phyloP scores from a whole-genome alignment of 1,140 invertebrate species.

The Dreissena polymorpha region DNA sequence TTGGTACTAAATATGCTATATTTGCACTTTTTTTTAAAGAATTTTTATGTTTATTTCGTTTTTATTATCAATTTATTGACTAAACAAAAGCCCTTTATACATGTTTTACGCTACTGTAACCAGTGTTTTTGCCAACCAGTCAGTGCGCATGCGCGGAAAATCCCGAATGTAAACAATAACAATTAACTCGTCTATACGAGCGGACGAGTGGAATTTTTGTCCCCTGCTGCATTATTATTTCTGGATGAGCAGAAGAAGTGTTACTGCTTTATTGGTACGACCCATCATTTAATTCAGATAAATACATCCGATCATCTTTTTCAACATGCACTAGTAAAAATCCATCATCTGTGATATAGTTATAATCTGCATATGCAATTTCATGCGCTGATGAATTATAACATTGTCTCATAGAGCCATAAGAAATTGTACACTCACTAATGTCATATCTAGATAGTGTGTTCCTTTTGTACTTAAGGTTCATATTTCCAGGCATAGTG shows the following conservation, averaged over 20 bases:
- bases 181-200: no score
- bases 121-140: no score
- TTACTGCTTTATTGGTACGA: background rate
- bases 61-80: no score
- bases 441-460: background rate
- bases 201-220: no score
- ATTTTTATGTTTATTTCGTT: no score
- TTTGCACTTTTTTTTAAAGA: no score
- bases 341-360: background rate
- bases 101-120: no score
- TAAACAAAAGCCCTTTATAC: no score
- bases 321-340: background rate
- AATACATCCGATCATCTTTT: background rate
- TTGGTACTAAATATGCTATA: no score
- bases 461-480: slow-evolving; percentile 7
- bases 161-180: no score
- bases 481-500: background rate
- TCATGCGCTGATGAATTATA: slow-evolving; percentile 12
- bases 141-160: no score
- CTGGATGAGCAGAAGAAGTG: slow-evolving; percentile 4
- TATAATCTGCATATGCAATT: background rate
- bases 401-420: slow-evolving; percentile 4
- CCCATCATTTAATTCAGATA: slow-evolving; percentile 3
- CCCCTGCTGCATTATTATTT: background rate
- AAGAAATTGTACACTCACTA: slow-evolving; percentile 4